Evolutionary conservation across 2,888 invertebrate species (phyloP).

Genomic region (Seira ritae): DNA sequence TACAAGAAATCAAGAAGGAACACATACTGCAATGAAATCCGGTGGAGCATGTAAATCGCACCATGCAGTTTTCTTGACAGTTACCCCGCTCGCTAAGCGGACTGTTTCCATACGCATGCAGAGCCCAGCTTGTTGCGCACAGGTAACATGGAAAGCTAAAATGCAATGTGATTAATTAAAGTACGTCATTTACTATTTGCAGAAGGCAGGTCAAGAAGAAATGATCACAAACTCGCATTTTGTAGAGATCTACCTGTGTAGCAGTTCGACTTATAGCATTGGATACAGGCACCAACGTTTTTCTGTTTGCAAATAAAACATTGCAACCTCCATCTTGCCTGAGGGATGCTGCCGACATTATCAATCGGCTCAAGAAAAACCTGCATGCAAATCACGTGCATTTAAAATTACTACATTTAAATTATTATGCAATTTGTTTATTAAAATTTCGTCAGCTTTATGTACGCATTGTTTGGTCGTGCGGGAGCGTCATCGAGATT

Average conservation of each 20-base stretch:
- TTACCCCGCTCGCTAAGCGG: constrained; percentile 84
- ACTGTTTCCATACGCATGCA: constrained; percentile 98
- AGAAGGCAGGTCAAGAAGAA: no score
- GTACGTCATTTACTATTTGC: no score
- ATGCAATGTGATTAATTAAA: no score
- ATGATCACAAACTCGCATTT: neutral
- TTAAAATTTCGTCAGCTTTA: no score
- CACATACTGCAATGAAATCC: constrained; percentile 77
- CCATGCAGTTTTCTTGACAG: constrained; percentile 96
- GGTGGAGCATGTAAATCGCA: constrained; percentile 95
- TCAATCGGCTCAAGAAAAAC: constrained; percentile 97
- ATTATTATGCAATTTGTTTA: neutral
- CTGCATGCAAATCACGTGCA: constrained; percentile 65
- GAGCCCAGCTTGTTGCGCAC: constrained; percentile 96
- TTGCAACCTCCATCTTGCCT: constrained; percentile 96
- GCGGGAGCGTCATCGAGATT: constrained; percentile 87
- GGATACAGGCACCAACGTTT: constrained; percentile 96
- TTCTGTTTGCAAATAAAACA: constrained; percentile 98
- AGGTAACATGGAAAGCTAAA: constrained; percentile 97
- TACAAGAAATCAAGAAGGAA: no score
- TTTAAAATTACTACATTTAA: neutral
- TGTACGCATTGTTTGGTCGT: constrained; percentile 84
- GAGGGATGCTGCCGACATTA: constrained; percentile 96
- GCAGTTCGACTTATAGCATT: constrained; percentile 97
- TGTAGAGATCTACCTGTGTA: constrained; percentile 80